Evolutionary conservation across 2,888 invertebrate genomes (phyloP).

Genomic region (Ceraclea dissimilis): DNA sequence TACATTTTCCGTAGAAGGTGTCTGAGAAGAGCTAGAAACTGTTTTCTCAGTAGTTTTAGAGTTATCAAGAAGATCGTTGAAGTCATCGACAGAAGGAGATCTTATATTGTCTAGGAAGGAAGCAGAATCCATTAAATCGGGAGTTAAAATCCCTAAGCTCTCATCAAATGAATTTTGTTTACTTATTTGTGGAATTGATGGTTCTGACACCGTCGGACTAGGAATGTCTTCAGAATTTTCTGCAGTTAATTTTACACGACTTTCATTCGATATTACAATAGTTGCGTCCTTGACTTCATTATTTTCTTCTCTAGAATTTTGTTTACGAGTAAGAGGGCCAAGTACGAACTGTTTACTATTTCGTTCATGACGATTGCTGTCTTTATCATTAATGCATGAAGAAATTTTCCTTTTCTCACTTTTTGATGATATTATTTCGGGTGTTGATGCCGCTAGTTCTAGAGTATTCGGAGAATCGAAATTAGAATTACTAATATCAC

Average conservation of each 20-base stretch:
- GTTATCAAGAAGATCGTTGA: constrained; percentile 30
- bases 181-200: constrained; percentile 43
- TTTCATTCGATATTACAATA: constrained; percentile 1
- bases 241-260: not conserved
- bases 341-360: constrained; percentile 17
- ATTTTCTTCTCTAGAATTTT: constrained; percentile 12
- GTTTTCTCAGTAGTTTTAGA: constrained; percentile 27
- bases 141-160: constrained; percentile 78
- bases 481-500: constrained; percentile 11
- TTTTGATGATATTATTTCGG: not conserved
- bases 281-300: not conserved
- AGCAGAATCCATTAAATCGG: constrained; percentile 79
- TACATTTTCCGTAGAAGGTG: constrained; percentile 47
- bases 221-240: constrained; percentile 12
- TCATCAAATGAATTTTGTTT: constrained; percentile 82
- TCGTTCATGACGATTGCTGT: not conserved
- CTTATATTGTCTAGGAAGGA: constrained; percentile 55
- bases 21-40: constrained; percentile 37
- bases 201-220: constrained; percentile 34
- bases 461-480: constrained; percentile 4
- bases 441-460: constrained; percentile 7
- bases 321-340: constrained; percentile 20
- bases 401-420: not conserved
- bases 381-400: not conserved
- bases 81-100: constrained; percentile 59